Evolutionary conservation across 1,140 invertebrate genomes (phyloP), one percentile per base, ranked within the genome.

Genomic region (Hyposmocoma kahamanoa): DNA sequence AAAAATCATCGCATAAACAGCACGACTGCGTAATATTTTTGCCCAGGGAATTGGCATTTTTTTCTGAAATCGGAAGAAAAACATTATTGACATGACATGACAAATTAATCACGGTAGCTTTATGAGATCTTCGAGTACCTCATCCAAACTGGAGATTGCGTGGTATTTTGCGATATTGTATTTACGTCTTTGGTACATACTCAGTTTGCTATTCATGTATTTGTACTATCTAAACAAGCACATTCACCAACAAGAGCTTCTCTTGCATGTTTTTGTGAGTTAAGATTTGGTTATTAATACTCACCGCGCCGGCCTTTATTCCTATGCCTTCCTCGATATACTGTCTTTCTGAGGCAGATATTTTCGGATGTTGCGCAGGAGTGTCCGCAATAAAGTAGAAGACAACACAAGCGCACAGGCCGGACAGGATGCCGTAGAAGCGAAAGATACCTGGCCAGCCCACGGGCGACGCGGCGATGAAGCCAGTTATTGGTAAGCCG

Each of bases 1-100:
- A 0, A 94, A 72, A n/a, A 94, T 87, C 8, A 96, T 88, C 0
- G 94, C 93, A 90, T 92, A 95, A 44, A 96, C 88, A 6, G 94
- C 93, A n/a, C 88, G 50, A 3, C 91, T 93, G 0, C 87, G 91
- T 0, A 95, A 76, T 22, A 97, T 93, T 8, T 84, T 65, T 18
- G 70, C 78, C 94, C 94, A 96, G 2, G 95, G 94, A 8, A 87
- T 79, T 26, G 87, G 88, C 26, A 82, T 53, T 8, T 83, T 60
- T 63, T 75, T 83, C 89, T 90, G 43, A 20, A 74, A 79, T 5
- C 8, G 11, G 24, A 28, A 28, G 24, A 28, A 28, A 28, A 28
- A 6, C n/a, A n/a, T n/a, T n/a, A n/a, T n/a, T n/a, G n/a, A n/a
- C n/a, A n/a, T n/a, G n/a, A n/a, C n/a, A n/a, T n/a, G n/a, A n/a